Base-by-base conservation (phyloP, 2,113 vertebrate genomes). In the Mionectes macconnelli region DNA sequence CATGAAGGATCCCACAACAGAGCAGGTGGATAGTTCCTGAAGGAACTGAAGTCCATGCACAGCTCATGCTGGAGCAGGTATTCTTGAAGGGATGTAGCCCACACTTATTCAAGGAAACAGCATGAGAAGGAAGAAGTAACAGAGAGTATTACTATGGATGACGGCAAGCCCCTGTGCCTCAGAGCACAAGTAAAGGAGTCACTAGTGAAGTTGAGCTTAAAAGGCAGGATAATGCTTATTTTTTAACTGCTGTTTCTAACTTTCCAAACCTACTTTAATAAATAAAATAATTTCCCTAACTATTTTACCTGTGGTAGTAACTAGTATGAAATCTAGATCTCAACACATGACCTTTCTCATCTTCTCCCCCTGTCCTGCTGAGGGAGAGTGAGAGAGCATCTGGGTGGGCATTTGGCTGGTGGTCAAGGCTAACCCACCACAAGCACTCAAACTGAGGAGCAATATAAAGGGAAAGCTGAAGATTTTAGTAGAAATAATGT, bases 1-100 rank as follows among this genome's bases (percentile, higher is more conserved):
- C 3, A 5, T 24, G 23, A 14, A 72, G 16, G 52, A 91, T 20
- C 4, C 4, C n/a, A n/a, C 2, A 1, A 9, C 4, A 6, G 25
- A 81, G 78, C 28, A 81, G 42, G 21, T 35, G 16, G 20, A 52
- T 20, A 47, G 24, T 9, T 85, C 8, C 28, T 10, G 3, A 82
- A 85, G 12, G 30, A 88, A 75, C 10, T 31, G 12, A 82, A 57
- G 24, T 39, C 45, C 50, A 42, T 22, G 14, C 19, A 80, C 11
- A 64, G 25, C 30, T 30, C 12, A 45, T 0, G 0, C 23, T 37
- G 28, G 28, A 84, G 40, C 21, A 87, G 15, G 33, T 37, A 31
- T 5, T 85, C 59, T 14, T 45, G n/a, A 75, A 70, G 35, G 52
- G 42, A 6, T 25, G 18, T 19, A 72, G 47, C 4, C 25, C 33